Evolutionary conservation across 2,888 invertebrate genomes (phyloP), one percentile per base, ranked within the genome.

Genomic region (Protophormia terraenovae): DNA sequence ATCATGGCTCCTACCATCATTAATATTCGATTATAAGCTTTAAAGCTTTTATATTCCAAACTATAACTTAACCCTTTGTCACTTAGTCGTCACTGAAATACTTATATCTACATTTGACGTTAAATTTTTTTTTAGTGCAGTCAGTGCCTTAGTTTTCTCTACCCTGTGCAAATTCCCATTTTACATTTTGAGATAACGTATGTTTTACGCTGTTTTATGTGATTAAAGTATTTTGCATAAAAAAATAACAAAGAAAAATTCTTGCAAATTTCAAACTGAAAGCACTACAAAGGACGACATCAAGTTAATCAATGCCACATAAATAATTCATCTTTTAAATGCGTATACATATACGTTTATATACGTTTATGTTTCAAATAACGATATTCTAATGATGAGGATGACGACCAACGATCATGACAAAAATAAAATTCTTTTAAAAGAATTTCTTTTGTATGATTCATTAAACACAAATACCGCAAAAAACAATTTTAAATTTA

Each of bases 401-500:
- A 1, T 47, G 8, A 47, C 7, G 1, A 8, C 1, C 53, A 2
- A 53, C 10, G 24, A 22, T 24, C 24, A 24, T 24, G 24, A 27
- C 24, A 53, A 27, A n/a, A n/a, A n/a, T n/a, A n/a, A n/a, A 27
- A 24, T 27, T 27, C 53, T 53, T 53, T n/a, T 27, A n/a, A 50
- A 6, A 19, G 19, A 10, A 50, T 19, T 3, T 22, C 29, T 16
- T 19, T 14, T 22, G 41, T 7, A 62, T 75, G 62, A 64, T 16
- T 64, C 75, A 64, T 62, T 50, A 45, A 62, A 73, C 47, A 62
- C n/a, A 62, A 60, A 58, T 32, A 14, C 55, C 41, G 45, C 27
- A 72, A 38, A 69, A 16, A 71, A 16, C n/a, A 45, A 53, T 38
- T 69, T 53, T 69, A 35, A 35, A 58, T 58, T 58, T n/a, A n/a